A percentile compares a stretch with the other conserved stretches of the same genome.
Conservation (phyloP, 2,888 invertebrate genomes). For the Agonopterix heracliana region DNA sequence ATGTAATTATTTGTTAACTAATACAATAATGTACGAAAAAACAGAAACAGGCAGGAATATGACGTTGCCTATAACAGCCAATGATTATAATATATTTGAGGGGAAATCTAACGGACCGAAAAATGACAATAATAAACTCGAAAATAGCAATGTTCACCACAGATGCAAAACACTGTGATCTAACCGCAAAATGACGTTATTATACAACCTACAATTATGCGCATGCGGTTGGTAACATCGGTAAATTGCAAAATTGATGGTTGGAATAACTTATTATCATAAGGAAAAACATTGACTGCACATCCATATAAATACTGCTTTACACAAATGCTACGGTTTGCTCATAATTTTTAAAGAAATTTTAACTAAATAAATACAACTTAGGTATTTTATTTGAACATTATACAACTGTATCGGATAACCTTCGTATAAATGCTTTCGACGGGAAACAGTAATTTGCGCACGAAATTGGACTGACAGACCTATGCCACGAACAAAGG, state of each 20-base stretch:
- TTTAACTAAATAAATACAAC: neutral
- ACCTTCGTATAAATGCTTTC: conserved; percentile 24
- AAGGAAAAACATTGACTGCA: neutral
- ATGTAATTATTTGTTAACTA: too few species aligned
- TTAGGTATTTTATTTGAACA: neutral
- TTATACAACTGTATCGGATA: neutral
- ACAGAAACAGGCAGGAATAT: too few species aligned
- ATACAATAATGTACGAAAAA: too few species aligned
- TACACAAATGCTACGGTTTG: neutral
- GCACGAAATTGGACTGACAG: conserved; percentile 31
- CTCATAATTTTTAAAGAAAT: neutral
- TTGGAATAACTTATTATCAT: neutral
- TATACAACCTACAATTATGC: conserved; percentile 53
- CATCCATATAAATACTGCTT: neutral
- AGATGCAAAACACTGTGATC: conserved; percentile 43
- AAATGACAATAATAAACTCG: conserved; percentile 41
- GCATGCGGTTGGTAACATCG: conserved; percentile 36
- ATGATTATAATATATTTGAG: too few species aligned
- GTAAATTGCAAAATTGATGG: conserved; percentile 36
- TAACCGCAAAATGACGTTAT: conserved; percentile 34
- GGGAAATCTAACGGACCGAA: conserved; percentile 16
- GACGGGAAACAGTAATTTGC: conserved; percentile 42
- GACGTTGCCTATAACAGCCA: too few species aligned
- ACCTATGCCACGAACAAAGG: conserved; percentile 41
- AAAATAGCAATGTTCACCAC: conserved; percentile 28